phyloP scores from a whole-genome alignment of 2,113 vertebrate species.

The Oncorhynchus kisutch region DNA sequence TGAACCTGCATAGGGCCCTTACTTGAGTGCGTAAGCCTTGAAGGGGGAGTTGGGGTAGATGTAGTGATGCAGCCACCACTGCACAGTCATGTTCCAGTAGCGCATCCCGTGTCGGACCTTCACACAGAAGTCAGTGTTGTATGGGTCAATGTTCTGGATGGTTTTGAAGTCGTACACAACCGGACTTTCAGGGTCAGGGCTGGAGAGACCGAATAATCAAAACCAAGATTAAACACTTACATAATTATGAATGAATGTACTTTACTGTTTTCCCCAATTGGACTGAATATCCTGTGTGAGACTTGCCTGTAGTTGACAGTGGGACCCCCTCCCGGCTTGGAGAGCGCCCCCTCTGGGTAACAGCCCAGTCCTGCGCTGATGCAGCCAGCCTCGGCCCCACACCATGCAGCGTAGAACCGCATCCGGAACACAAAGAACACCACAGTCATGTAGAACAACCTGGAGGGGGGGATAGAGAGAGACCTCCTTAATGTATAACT shows the following conservation, averaged over 20 bases:
- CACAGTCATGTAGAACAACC: slow-evolving; percentile 86
- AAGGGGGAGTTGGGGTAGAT: slow-evolving; percentile 84
- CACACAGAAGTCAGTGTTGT: slow-evolving; percentile 87
- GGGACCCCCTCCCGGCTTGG: slow-evolving; percentile 85
- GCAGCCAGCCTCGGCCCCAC: slow-evolving; percentile 83
- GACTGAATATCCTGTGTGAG: too few species aligned
- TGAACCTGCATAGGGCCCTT: slow-evolving; percentile 16
- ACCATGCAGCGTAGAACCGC: slow-evolving; percentile 92
- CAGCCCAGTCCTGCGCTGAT: slow-evolving; percentile 87
- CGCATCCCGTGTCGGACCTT: slow-evolving; percentile 89
- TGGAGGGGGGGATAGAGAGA: slow-evolving; percentile 34
- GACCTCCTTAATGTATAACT: not conserved
- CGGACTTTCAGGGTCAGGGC: slow-evolving; percentile 56
- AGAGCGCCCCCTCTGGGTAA: slow-evolving; percentile 80
- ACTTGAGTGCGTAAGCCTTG: slow-evolving; percentile 81
- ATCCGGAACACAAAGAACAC: slow-evolving; percentile 89
- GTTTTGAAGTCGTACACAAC: slow-evolving; percentile 85
- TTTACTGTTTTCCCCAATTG: too few species aligned
- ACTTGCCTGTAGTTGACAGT: slow-evolving; percentile 76
- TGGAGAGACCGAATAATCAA: slow-evolving; percentile 39
- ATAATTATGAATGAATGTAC: not conserved
- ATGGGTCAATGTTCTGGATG: slow-evolving; percentile 88
- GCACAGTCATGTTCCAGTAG: slow-evolving; percentile 94
- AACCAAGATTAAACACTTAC: not conserved
- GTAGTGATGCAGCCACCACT: slow-evolving; percentile 92